Percentiles rank a stretch among this genome's conserved stretches.
Conservation (phyloP, 2,113 vertebrate species). For the Crotalus horridus region DNA sequence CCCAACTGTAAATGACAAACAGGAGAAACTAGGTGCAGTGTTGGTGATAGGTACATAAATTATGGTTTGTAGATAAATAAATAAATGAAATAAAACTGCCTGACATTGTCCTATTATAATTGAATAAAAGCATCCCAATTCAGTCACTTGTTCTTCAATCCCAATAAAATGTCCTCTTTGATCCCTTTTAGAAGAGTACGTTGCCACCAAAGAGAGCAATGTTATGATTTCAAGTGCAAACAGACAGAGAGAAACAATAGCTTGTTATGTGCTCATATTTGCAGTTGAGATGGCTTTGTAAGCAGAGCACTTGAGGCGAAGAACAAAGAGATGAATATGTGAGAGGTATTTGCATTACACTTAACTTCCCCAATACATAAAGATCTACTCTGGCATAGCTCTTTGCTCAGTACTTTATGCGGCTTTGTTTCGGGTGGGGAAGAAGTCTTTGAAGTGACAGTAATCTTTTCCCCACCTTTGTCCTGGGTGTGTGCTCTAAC, state of each 20-base stretch:
- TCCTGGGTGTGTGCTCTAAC: conserved; percentile 36
- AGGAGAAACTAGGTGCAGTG: conserved; percentile 39
- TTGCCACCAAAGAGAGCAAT: conserved; percentile 51
- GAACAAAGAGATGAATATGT: conserved; percentile 57
- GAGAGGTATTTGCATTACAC: conserved; percentile 40
- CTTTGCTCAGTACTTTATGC: conserved; percentile 47
- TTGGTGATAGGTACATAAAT: conserved; percentile 48
- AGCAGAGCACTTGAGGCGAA: conserved; percentile 57
- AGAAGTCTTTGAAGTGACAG: conserved; percentile 56
- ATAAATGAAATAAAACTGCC: conserved; percentile 16
- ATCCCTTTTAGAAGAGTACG: conserved; percentile 50
- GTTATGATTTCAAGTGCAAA: conserved; percentile 56
- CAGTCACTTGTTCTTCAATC: conserved; percentile 44
- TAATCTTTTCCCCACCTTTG: conserved; percentile 38
- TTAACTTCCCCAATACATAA: conserved; percentile 52
- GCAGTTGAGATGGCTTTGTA: conserved; percentile 54
- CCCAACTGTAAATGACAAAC: conserved; percentile 13
- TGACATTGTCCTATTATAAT: conserved; percentile 52
- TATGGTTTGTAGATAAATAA: conserved; percentile 20
- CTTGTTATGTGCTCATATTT: conserved; percentile 56
- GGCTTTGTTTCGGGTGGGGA: conserved; percentile 49
- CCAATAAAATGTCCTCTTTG: conserved; percentile 48
- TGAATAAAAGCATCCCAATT: conserved; percentile 53
- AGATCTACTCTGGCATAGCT: conserved; percentile 58
- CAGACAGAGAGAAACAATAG: conserved; percentile 61